Conservation (phyloP, 2,797 vertebrate genomes). For the Saguinus oedipus region DNA sequence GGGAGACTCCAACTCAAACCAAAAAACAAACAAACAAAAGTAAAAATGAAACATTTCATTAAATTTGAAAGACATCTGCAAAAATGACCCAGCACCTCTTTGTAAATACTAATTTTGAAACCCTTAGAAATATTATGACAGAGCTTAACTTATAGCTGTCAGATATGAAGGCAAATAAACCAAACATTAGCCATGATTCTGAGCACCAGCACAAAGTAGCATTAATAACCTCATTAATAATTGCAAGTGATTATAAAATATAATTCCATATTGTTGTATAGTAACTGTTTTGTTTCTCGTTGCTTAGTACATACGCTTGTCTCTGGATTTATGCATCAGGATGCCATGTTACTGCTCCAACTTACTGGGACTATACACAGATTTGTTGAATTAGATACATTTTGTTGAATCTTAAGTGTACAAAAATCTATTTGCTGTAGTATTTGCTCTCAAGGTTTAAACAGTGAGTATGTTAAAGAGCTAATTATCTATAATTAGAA, state of each 20-base stretch:
- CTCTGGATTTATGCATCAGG: not conserved
- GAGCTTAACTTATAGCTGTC: not conserved
- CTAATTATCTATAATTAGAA: constrained; percentile 13
- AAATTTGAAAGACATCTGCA: constrained; percentile 31
- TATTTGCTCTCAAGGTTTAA: constrained; percentile 8
- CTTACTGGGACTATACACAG: constrained; percentile 15
- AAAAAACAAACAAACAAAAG: not conserved
- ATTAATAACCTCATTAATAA: constrained; percentile 27
- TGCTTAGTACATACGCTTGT: not conserved
- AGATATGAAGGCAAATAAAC: constrained; percentile 10
- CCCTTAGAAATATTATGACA: constrained; percentile 5
- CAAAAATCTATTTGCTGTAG: not conserved
- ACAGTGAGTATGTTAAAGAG: constrained; percentile 24
- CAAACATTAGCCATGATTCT: constrained; percentile 23
- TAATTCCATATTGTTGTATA: constrained; percentile 6
- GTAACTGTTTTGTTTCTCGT: not conserved
- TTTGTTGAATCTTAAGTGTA: not conserved
- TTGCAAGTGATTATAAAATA: constrained; percentile 35
- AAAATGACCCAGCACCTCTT: not conserved
- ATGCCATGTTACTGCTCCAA: not conserved
- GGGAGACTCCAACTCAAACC: too few species aligned
- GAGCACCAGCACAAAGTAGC: not conserved
- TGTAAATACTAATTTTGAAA: constrained; percentile 32
- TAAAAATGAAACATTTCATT: constrained; percentile 37
- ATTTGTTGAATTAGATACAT: not conserved